Evolutionary conservation across 2,888 invertebrate species (phyloP).

Genomic region (Eretmocerus hayati): DNA sequence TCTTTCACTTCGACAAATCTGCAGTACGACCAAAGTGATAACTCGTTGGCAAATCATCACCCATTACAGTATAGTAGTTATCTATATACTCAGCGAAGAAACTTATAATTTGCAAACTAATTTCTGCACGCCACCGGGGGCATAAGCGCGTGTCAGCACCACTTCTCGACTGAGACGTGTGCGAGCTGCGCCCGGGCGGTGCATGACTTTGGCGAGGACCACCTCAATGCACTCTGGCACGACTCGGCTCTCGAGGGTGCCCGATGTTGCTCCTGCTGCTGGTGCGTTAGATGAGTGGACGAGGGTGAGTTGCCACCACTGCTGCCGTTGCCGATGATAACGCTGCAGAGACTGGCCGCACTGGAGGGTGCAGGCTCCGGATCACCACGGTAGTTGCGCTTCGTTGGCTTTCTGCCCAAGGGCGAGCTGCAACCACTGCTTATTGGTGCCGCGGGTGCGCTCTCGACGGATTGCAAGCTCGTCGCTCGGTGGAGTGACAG

Average conservation of each 20-base stretch:
- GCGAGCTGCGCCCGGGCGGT: no score
- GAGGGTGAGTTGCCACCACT: no score
- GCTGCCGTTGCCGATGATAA: no score
- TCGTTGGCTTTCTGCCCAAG: slow-evolving; percentile 53
- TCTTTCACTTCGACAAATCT: no score
- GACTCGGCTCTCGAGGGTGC: slow-evolving; percentile 42
- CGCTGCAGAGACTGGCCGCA: no score
- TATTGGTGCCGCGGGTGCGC: slow-evolving; percentile 34
- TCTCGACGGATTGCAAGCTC: slow-evolving; percentile 68
- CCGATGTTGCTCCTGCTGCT: slow-evolving; percentile 32
- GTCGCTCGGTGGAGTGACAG: slow-evolving; percentile 77
- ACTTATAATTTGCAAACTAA: no score
- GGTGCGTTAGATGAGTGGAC: slow-evolving; percentile 11
- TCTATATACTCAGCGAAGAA: no score
- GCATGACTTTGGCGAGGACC: slow-evolving; percentile 42
- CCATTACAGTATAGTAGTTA: no score
- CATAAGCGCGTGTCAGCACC: slow-evolving; percentile 36
- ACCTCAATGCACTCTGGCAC: slow-evolving; percentile 41
- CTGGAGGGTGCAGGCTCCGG: slow-evolving; percentile 26
- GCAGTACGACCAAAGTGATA: no score
- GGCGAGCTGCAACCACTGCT: slow-evolving; percentile 2
- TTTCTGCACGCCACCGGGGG: slow-evolving; percentile 13
- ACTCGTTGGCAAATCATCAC: no score
- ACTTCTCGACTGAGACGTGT: slow-evolving; percentile 40
- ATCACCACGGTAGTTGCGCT: slow-evolving; percentile 55